Evolutionary conservation across 2,888 invertebrate species (phyloP).

Genomic region (Seira sanloemensis): DNA sequence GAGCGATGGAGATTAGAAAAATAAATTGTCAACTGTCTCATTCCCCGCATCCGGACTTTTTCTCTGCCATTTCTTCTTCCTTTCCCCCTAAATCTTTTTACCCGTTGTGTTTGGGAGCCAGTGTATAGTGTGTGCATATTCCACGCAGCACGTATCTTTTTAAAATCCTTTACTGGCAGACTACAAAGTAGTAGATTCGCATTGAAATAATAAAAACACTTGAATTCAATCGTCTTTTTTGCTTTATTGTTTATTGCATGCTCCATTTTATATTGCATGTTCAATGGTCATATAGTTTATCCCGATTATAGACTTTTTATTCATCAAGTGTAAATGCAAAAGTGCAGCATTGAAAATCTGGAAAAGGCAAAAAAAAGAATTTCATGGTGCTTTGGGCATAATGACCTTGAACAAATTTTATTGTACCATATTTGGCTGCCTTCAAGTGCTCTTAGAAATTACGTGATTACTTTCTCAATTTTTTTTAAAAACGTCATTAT

Average conservation of each 20-base stretch:
- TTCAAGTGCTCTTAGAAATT: no score
- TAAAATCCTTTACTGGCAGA: no score
- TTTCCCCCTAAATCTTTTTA: constrained; percentile 31
- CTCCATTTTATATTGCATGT: no score
- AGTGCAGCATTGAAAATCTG: no score
- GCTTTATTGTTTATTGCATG: not conserved
- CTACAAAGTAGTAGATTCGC: no score
- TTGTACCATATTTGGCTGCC: no score
- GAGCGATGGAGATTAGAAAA: constrained; percentile 63
- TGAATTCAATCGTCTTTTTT: not conserved
- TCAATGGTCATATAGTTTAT: no score
- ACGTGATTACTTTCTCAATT: no score
- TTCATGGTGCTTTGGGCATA: no score
- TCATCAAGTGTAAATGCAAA: no score
- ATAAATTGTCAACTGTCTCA: constrained; percentile 63
- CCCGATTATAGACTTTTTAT: no score
- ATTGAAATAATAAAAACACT: not conserved
- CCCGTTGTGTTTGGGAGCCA: not conserved
- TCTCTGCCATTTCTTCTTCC: constrained; percentile 41
- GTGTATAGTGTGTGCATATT: no score
- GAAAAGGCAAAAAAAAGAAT: not conserved
- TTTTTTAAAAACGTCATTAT: not conserved
- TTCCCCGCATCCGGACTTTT: constrained; percentile 52
- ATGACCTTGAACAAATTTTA: not conserved
- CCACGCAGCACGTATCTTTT: not conserved